Percentiles rank a stretch among this genome's conserved stretches.
Conservation (phyloP, 2,888 invertebrate genomes). For the Trissonchulus latispiculum region DNA sequence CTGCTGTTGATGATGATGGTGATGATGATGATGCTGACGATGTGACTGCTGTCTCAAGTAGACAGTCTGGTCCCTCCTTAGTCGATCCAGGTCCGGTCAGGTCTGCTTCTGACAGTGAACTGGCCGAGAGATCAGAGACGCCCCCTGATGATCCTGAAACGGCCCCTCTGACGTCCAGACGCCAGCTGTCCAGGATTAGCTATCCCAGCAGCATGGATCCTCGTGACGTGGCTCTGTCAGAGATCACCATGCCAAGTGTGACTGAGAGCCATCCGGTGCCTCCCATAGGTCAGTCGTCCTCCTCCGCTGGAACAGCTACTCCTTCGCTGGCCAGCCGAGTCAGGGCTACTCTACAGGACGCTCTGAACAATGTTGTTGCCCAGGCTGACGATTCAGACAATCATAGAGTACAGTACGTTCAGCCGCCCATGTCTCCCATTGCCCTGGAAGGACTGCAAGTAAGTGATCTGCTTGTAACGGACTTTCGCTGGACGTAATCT, state of each 20-base stretch:
- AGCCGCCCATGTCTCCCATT: constrained; percentile 18
- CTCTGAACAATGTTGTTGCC: not conserved
- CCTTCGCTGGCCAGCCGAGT: too few species aligned
- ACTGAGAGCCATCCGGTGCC: not conserved
- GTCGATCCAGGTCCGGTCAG: not conserved
- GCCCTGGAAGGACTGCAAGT: constrained; percentile 19
- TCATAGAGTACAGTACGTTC: not conserved
- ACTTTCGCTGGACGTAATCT: too few species aligned
- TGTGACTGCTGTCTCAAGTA: not conserved
- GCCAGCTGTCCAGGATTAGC: too few species aligned
- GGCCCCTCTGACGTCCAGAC: not conserved
- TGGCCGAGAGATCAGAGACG: not conserved
- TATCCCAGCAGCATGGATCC: not conserved
- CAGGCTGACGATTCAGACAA: not conserved
- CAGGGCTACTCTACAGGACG: not conserved
- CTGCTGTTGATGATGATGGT: too few species aligned
- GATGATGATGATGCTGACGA: too few species aligned
- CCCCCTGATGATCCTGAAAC: not conserved
- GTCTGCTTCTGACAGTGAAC: not conserved
- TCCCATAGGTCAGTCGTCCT: not conserved
- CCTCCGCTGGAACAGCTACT: too few species aligned
- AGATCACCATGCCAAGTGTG: not conserved
- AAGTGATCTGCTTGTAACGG: not conserved
- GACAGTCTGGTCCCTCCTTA: not conserved
- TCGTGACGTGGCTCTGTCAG: not conserved